Evolutionary conservation across 92 coral and sea anemone species (phyloP), one percentile per base, ranked within the genome.

Genomic region (Siderastrea radians): DNA sequence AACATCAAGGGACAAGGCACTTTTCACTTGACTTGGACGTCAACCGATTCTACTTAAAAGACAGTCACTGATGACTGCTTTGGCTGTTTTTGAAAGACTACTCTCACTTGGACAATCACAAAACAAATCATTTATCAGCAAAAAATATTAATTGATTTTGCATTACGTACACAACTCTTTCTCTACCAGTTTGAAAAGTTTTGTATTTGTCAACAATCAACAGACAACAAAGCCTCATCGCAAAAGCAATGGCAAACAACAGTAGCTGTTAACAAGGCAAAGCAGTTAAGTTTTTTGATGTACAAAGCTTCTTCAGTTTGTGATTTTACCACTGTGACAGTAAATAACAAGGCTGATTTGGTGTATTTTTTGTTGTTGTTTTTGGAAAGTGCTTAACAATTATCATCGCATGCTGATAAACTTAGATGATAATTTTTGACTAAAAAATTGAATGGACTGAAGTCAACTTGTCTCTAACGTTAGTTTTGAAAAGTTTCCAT

Each of bases 271-370:
- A 69, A 38, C 50, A 52, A 65, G 74, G 46, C 84, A 66, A 67
- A 38, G 9, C 51, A 80, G 84, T 80, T 80, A 80, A 80, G 84
- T 79, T 63, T 79, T 48, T 65, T 57, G 13, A 3, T 19, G 7
- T 12, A 68, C 49, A 38, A 17, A 26, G 38, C 38, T 26, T 26
- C 38, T 26, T 26, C 0, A 26, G 38, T 26, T 26, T 26, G 38
- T 26, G 38, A 0, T 26, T 26, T 26, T 26, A 26, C 38, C 38
- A 26, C 38, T 26, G 38, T 26, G 38, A 26, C 38, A 26, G 38
- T 26, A 26, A 26, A 26, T 26, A 26, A 26, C 38, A 26, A 26
- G 38, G 38, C 38, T 0, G 38, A 26, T 26, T 26, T 26, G 38
- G 38, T 26, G 0, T 26, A 26, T 26, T 26, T 26, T 26, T 26